phyloP scores from a whole-genome alignment of 2,888 invertebrate species.

The Oxystoma pomonae region DNA sequence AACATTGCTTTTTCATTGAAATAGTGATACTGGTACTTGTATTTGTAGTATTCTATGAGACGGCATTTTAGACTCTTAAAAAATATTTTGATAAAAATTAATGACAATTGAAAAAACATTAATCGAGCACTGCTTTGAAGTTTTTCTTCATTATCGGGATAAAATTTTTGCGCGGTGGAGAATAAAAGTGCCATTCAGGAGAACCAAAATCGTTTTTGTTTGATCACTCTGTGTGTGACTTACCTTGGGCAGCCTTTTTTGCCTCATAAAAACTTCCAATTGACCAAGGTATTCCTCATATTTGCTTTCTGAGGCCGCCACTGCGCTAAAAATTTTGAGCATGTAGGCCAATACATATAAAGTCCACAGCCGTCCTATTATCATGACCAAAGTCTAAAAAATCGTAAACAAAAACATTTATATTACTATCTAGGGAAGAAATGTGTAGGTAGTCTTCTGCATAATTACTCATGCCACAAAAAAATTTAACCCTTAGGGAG shows the following conservation, averaged over 20 bases:
- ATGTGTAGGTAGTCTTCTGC: no score
- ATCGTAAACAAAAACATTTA: neutral
- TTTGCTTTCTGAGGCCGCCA: constrained; percentile 42
- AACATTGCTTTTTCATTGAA: constrained; percentile 21
- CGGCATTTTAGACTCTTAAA: neutral
- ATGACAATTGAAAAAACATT: neutral
- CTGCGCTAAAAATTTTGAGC: constrained; percentile 32
- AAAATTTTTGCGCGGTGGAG: no score
- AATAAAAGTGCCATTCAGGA: no score
- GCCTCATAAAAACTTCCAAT: constrained; percentile 50
- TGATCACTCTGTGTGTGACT: no score
- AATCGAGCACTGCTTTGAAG: no score
- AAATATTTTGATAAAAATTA: constrained; percentile 8
- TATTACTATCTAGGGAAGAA: no score
- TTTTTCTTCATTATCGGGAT: no score
- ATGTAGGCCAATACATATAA: constrained; percentile 31
- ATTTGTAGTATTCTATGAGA: constrained; percentile 12
- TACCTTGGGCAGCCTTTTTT: constrained; percentile 49
- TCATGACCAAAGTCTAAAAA: constrained; percentile 12
- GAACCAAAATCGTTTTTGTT: no score
- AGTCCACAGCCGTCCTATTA: constrained; percentile 32
- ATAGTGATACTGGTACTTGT: constrained; percentile 20
- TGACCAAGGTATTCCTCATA: constrained; percentile 50
- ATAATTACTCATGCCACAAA: no score
- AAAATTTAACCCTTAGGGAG: no score